phyloP scores from a whole-genome alignment of 2,888 invertebrate species.

The Dryadula phaetusa region DNA sequence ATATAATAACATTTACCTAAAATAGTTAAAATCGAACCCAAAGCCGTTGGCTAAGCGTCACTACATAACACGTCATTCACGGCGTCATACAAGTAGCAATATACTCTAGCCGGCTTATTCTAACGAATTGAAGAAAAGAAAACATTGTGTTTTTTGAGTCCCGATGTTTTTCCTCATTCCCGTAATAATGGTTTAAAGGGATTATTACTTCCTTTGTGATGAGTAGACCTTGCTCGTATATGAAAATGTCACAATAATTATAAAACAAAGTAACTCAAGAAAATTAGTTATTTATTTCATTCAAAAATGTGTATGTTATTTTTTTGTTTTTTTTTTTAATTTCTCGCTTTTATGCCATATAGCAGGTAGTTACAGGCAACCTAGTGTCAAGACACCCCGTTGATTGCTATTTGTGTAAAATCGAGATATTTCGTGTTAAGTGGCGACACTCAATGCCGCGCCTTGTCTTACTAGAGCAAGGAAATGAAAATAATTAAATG shows the following conservation, averaged over 20 bases:
- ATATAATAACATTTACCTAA: too few species aligned
- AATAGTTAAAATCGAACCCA: neutral
- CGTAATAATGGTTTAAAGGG: conserved; percentile 19
- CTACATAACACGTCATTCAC: neutral
- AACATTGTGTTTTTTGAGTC: neutral
- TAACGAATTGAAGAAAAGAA: conserved; percentile 3
- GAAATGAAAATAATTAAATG: too few species aligned
- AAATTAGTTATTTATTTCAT: too few species aligned
- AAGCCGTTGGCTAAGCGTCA: neutral
- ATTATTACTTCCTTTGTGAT: conserved; percentile 15
- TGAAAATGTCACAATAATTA: neutral
- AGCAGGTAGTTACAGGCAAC: too few species aligned
- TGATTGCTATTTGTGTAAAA: too few species aligned
- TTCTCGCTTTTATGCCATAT: too few species aligned
- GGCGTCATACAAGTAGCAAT: neutral
- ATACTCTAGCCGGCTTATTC: neutral
- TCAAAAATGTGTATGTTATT: too few species aligned
- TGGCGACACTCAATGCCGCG: too few species aligned
- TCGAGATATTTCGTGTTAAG: too few species aligned
- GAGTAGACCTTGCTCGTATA: neutral
- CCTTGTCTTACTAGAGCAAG: too few species aligned
- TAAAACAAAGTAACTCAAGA: neutral
- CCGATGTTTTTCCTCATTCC: neutral
- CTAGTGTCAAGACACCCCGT: too few species aligned
- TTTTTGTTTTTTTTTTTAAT: neutral